phyloP scores from a whole-genome alignment of 2,797 vertebrate species.

The Euthynnus affinis region DNA sequence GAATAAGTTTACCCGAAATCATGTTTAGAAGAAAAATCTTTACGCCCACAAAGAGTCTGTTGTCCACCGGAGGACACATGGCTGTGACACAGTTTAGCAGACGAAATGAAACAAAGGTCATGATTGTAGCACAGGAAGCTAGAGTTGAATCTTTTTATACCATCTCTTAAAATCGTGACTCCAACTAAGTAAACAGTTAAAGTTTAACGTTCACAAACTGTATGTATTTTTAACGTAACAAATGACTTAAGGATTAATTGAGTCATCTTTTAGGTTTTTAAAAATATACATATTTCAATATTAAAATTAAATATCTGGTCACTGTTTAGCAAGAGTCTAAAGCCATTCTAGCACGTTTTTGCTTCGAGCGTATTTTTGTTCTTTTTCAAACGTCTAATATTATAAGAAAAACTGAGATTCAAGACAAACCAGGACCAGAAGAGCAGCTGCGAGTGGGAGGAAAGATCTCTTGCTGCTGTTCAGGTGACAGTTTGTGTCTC shows the following conservation, averaged over 20 bases:
- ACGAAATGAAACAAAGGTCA: constrained; percentile 44
- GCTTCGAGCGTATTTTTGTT: neutral
- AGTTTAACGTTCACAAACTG: constrained; percentile 45
- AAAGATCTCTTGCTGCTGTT: neutral
- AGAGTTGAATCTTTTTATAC: neutral
- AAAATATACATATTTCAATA: too few species aligned
- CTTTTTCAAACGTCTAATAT: neutral
- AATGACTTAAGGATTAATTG: too few species aligned
- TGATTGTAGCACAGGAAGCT: neutral
- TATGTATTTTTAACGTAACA: too few species aligned
- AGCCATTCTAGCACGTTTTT: too few species aligned
- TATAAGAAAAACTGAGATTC: neutral
- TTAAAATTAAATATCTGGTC: too few species aligned
- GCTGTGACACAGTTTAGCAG: constrained; percentile 11
- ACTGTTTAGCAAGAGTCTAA: too few species aligned
- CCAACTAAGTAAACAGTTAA: constrained; percentile 12
- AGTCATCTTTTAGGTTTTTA: too few species aligned
- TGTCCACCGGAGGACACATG: neutral
- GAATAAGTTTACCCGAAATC: neutral
- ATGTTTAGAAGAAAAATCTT: neutral
- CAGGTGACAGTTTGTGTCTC: neutral
- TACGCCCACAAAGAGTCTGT: neutral
- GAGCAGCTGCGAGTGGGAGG: neutral
- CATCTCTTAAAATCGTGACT: constrained; percentile 17
- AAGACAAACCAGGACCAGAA: neutral